These are phyloP conservation scores for Enteromius argenteus DNA, from an alignment of 2,797 vertebrate species.

Conservation along the genomic window DNA sequence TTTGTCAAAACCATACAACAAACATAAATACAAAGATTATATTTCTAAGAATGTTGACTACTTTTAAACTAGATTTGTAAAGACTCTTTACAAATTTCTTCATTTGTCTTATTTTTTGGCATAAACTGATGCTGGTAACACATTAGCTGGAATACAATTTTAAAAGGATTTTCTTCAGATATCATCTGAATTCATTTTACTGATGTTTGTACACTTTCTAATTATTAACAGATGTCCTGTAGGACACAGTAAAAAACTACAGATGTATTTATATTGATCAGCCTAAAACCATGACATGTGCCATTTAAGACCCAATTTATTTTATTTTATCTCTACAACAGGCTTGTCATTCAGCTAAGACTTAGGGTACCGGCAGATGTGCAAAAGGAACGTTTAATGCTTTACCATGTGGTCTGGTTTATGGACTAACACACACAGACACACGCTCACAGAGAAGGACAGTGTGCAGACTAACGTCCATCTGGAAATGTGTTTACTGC, in stretches of 20 bases:
- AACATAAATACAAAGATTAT: neutral
- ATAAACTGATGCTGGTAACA: neutral
- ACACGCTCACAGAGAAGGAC: slow-evolving; percentile 18
- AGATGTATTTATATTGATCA: neutral
- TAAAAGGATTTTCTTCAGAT: neutral
- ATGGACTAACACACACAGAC: slow-evolving; percentile 15
- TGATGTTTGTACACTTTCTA: neutral
- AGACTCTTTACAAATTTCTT: neutral
- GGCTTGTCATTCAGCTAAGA: slow-evolving; percentile 17
- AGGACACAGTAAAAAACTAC: slow-evolving; percentile 1
- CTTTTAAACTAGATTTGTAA: neutral
- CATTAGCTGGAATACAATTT: neutral
- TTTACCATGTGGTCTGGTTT: slow-evolving; percentile 43
- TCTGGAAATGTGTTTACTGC: slow-evolving; percentile 53
- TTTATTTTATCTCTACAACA: slow-evolving; percentile 12
- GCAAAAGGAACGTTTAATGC: neutral
- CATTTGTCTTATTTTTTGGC: neutral
- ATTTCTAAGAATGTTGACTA: neutral
- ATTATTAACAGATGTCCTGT: neutral
- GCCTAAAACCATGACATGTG: slow-evolving; percentile 2
- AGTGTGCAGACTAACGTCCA: slow-evolving; percentile 34
- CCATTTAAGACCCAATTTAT: neutral
- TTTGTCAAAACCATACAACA: neutral
- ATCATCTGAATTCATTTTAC: neutral
- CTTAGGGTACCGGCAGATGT: neutral